Conservation (phyloP, 2,797 vertebrate species). For the Clarias fuscus region DNA sequence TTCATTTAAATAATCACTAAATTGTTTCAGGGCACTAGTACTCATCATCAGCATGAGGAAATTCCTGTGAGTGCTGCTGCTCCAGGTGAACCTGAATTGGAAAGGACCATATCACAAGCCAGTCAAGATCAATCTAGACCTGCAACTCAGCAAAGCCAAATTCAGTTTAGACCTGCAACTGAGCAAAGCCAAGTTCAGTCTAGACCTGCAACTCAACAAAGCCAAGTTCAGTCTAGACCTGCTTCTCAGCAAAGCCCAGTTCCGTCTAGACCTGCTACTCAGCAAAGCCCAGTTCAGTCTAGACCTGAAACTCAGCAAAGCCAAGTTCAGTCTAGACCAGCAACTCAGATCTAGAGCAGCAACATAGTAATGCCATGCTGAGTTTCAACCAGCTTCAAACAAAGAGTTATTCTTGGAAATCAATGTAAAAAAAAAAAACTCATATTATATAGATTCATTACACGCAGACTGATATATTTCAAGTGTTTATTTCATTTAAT, state of each 20-base stretch:
- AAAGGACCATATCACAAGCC: conserved; percentile 27
- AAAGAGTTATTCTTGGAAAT: background rate
- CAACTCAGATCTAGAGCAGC: background rate
- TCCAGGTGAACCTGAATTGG: background rate
- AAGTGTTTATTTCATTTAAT: no score
- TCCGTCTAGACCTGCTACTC: conserved; percentile 16
- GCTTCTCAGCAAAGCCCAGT: conserved; percentile 5
- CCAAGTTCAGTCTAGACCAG: conserved; percentile 17
- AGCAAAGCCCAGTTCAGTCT: conserved; percentile 14
- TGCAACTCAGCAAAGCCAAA: conserved; percentile 18
- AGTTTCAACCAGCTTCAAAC: background rate
- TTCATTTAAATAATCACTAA: conserved; percentile 8
- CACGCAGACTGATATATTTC: no score
- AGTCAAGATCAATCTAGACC: conserved; percentile 22
- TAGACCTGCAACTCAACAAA: conserved; percentile 29
- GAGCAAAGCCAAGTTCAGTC: conserved; percentile 2
- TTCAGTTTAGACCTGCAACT: conserved; percentile 20
- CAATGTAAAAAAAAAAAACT: no score
- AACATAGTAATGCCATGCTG: conserved; percentile 2
- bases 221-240: conserved; percentile 22
- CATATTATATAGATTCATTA: no score
- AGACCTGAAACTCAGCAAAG: conserved; percentile 26
- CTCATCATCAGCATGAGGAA: background rate
- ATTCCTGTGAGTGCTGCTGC: background rate
- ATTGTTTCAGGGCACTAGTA: conserved; percentile 27